Evolutionary conservation across 92 coral and sea anemone species (phyloP), one percentile per base, ranked within the genome.

Genomic region (Porites evermanni): DNA sequence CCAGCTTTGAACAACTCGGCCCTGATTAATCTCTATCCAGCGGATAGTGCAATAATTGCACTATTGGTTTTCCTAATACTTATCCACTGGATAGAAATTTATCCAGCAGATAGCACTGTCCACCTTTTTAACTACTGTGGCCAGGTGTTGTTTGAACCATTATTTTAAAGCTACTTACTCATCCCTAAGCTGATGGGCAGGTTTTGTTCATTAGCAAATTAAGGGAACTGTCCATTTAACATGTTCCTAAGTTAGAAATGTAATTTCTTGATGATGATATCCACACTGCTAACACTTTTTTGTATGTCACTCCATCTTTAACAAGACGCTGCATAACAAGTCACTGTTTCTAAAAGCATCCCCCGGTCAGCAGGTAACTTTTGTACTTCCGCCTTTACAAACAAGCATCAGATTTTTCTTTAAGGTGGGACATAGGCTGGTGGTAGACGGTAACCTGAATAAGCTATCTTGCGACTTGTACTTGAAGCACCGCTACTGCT

Each of bases 361-460:
- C 47, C 47, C 47, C 4, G 47, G 47, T 38, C 47, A 38, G 47
- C 78, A 18, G 17, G 61, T 74, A 38, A 53, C 63, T 32, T 12
- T 14, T 51, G 24, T 16, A 59, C 56, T n/a, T 77, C 14, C 0
- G 17, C 20, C 60, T 44, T 17, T 23, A 26, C 59, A 54, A 59
- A 14, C n/a, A 53, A 12, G 70, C 23, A 9, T 29, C 70, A 24
- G 17, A 16, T 38, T 38, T 38, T 38, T 4, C 38, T 64, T 92
- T 88, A 97, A 53, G 98, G 99, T 71, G 99, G 98, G 12, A 97
- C 99, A 74, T 97, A 97, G 17, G 99, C 98, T 24, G 99, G 99
- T 26, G 99, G 99, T 10, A 97, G 95, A 64, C 99, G 89, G 84
- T 97, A 97, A 18, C 99, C 98, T 11, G 99, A 93, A 81, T 94